Base-by-base conservation (phyloP, 2,888 invertebrate genomes). In the Junonia oenone region DNA sequence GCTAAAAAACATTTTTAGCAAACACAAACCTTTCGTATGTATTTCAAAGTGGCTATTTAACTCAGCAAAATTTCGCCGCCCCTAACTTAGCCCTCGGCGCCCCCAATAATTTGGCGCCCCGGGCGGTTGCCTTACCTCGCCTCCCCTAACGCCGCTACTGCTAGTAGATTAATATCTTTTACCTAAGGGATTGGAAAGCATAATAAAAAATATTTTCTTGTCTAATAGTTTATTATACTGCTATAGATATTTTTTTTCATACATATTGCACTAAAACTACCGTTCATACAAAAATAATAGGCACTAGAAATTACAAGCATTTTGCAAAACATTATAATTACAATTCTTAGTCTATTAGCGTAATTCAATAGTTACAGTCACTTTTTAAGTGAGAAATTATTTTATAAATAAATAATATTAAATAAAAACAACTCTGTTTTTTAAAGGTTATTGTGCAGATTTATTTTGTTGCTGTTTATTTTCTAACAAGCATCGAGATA, bases 201-300 rank as follows among this genome's bases (percentile, higher is more conserved):
- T 33, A 47, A 31, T 47, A 47, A 33, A 33, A 27, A 35, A 35
- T 15, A 17, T 33, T 17, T 0, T 31, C 13, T 47, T 29, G 17
- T 48, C 46, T 40, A 55, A 49, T 58, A 58, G 27, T 50, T 52
- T 52, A 49, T 43, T 43, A 26, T 13, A 13, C 26, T 26, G 4
- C 26, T 26, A 43, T 43, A 43, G n/a, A 13, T 45, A 22, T 38
- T 15, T 29, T n/a, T 52, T 52, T 52, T 38, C 31, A 56, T 58
- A 62, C 58, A 63, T 62, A 63, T 63, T 63, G 62, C 63, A 63
- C 61, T 50, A 45, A 48, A 54, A 38, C 50, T 62, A 58, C 38
- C 46, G 33, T 54, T 22, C 17, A 51, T 56, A 58, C 40, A 58
- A 55, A 62, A 60, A 61, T 35, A 65, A 60, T 51, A 63, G 62